phyloP scores from a whole-genome alignment of 2,888 invertebrate genomes.

The Lithophane socia region DNA sequence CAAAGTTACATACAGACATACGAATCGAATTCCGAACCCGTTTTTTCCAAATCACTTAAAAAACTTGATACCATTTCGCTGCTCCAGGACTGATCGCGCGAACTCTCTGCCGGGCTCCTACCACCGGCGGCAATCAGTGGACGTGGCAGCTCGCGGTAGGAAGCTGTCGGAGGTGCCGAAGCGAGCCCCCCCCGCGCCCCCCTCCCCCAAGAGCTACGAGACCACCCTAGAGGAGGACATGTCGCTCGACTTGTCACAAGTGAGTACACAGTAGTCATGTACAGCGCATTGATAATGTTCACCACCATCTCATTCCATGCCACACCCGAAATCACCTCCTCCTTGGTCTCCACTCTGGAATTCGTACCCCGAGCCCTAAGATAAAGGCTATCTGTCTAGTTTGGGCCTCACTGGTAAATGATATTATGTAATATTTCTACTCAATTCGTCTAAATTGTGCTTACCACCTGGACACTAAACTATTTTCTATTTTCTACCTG shows the following conservation, averaged over 20 bases:
- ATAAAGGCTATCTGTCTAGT: neutral
- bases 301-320: neutral
- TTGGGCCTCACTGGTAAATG: neutral
- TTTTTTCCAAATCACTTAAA: neutral
- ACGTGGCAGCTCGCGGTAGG: slow-evolving; percentile 65
- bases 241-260: slow-evolving; percentile 85
- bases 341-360: neutral
- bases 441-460: neutral
- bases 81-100: slow-evolving; percentile 79
- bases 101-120: slow-evolving; percentile 82
- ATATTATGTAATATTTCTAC: too few relatives aligned
- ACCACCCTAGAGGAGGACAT: slow-evolving; percentile 83
- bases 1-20: too few relatives aligned
- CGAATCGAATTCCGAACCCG: neutral
- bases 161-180: slow-evolving; percentile 70
- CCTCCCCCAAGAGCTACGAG: slow-evolving; percentile 76
- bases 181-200: slow-evolving; percentile 59
- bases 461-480: neutral
- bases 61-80: neutral
- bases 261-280: slow-evolving; percentile 47
- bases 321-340: neutral
- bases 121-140: slow-evolving; percentile 76
- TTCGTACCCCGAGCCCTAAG: neutral
- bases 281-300: neutral
- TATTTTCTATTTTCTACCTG: neutral